Conservation (phyloP, 2,888 invertebrate genomes). For the Leucophenga maculata region DNA sequence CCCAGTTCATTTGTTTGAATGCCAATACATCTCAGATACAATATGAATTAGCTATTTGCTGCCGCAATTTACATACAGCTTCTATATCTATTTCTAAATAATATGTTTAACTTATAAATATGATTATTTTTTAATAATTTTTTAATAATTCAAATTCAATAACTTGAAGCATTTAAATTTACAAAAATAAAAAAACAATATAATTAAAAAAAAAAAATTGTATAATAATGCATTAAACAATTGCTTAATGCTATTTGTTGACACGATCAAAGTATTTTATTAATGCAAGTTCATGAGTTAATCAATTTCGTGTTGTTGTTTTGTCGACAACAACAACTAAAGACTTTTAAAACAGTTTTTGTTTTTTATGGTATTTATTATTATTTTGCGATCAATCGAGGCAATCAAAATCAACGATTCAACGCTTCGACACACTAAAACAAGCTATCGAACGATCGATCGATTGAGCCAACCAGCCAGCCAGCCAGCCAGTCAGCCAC, state of each 20-base stretch:
- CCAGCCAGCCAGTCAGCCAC: too few relatives aligned
- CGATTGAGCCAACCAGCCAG: background rate
- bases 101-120: too few relatives aligned
- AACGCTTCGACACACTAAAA: conserved; percentile 1
- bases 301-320: conserved; percentile 51
- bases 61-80: too few relatives aligned
- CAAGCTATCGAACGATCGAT: background rate
- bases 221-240: background rate
- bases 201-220: background rate
- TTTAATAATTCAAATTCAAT: too few relatives aligned
- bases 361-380: background rate
- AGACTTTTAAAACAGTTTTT: too few relatives aligned
- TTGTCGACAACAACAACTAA: conserved; percentile 29
- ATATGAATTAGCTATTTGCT: too few relatives aligned
- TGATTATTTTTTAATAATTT: too few relatives aligned
- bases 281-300: conserved; percentile 63
- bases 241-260: conserved; percentile 50
- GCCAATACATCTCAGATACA: too few relatives aligned
- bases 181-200: conserved; percentile 29
- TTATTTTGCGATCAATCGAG: background rate
- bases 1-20: too few relatives aligned
- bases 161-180: background rate
- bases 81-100: too few relatives aligned
- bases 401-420: conserved; percentile 16
- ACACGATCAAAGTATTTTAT: conserved; percentile 60